phyloP scores from a whole-genome alignment of 2,888 invertebrate species.

The Dexiosoma caninum region DNA sequence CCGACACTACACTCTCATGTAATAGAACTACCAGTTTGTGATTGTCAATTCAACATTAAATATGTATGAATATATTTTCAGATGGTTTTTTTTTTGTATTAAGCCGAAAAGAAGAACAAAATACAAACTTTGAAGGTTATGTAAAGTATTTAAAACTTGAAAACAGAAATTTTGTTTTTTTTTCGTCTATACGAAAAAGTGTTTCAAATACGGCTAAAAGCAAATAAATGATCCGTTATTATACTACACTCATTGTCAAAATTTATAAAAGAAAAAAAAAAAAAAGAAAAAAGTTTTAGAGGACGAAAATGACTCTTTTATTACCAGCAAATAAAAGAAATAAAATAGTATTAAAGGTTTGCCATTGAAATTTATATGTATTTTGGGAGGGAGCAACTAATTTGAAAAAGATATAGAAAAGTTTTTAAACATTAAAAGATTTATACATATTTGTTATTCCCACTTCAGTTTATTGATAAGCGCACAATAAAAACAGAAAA shows the following conservation, averaged over 20 bases:
- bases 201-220: slow-evolving; percentile 33
- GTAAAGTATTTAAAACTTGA: slow-evolving; percentile 38
- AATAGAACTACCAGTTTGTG: neutral
- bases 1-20: no score
- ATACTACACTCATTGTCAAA: slow-evolving; percentile 27
- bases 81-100: neutral
- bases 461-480: slow-evolving; percentile 16
- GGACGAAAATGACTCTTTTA: slow-evolving; percentile 19
- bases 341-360: slow-evolving; percentile 9
- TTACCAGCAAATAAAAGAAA: slow-evolving; percentile 20
- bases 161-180: slow-evolving; percentile 3
- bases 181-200: neutral
- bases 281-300: slow-evolving; percentile 17
- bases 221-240: slow-evolving; percentile 33
- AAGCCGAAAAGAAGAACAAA: neutral
- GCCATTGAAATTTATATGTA: no score
- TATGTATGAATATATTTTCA: neutral
- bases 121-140: slow-evolving; percentile 36
- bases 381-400: neutral
- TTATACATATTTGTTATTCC: slow-evolving; percentile 13
- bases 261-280: no score
- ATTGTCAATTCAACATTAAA: neutral
- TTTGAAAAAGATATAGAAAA: neutral
- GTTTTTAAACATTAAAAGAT: neutral
- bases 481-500: neutral